Conservation (phyloP, 2,113 vertebrate genomes). For the Gallinago media region DNA sequence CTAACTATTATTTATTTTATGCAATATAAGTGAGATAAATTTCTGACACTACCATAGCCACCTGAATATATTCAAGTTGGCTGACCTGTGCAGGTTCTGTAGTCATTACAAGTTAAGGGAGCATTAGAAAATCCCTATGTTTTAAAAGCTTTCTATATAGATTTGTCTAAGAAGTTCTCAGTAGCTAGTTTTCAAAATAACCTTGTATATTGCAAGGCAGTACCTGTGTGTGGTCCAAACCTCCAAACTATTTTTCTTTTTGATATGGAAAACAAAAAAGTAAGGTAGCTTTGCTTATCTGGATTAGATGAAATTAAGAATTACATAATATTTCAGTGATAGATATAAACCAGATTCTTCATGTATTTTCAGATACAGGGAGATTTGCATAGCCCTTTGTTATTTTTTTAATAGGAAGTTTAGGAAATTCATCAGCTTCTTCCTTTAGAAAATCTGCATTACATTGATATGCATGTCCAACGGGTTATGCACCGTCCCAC, state of each 20-base stretch:
- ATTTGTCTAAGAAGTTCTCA: background rate
- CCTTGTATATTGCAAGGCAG: background rate
- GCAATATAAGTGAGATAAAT: background rate
- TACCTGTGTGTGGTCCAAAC: background rate
- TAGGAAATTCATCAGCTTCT: background rate
- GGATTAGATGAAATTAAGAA: background rate
- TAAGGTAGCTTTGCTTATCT: background rate
- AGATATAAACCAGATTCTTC: background rate
- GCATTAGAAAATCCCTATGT: background rate
- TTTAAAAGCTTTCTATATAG: background rate
- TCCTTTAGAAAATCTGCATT: background rate
- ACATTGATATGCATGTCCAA: background rate
- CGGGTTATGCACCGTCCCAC: background rate
- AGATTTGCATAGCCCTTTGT: background rate
- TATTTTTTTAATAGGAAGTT: background rate
- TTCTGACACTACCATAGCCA: background rate
- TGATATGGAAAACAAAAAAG: background rate
- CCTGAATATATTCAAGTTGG: background rate
- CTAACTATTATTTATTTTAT: conserved; percentile 9
- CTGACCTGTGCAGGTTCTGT: background rate
- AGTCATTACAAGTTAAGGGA: background rate
- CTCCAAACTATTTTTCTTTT: background rate
- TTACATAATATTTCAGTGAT: background rate
- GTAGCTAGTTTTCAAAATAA: background rate
- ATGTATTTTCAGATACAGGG: background rate